phyloP scores from a whole-genome alignment of 2,113 vertebrate genomes.

The Tylochromis polylepis region DNA sequence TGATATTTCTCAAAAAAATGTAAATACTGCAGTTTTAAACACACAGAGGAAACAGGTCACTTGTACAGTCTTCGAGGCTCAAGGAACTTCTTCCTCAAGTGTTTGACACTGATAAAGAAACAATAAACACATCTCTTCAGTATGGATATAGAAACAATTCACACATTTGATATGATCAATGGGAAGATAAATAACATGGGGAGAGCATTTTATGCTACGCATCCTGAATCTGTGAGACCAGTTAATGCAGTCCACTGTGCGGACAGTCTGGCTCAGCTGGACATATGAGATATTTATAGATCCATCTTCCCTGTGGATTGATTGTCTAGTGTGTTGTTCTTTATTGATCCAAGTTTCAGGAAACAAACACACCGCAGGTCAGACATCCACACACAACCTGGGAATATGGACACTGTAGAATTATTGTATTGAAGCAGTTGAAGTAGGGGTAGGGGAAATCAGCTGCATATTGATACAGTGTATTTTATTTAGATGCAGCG shows the following conservation, averaged over 20 bases:
- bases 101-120: slow-evolving; percentile 42
- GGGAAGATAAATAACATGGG: slow-evolving; percentile 32
- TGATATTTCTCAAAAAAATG: slow-evolving; percentile 12
- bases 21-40: neutral
- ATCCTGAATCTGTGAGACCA: slow-evolving; percentile 18
- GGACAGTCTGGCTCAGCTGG: slow-evolving; percentile 39
- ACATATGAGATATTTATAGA: slow-evolving; percentile 63
- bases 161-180: slow-evolving; percentile 50
- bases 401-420: slow-evolving; percentile 9
- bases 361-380: slow-evolving; percentile 52
- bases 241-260: slow-evolving; percentile 11
- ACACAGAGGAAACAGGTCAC: neutral
- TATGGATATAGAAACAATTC: slow-evolving; percentile 34
- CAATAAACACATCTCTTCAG: slow-evolving; percentile 16
- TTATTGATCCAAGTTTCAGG: slow-evolving; percentile 60
- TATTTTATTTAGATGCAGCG: slow-evolving; percentile 30
- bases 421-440: neutral
- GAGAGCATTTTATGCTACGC: neutral
- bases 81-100: neutral
- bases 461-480: neutral
- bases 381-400: slow-evolving; percentile 17
- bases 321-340: slow-evolving; percentile 49
- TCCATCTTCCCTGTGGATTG: slow-evolving; percentile 43
- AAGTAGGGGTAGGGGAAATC: neutral
- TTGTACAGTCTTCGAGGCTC: neutral